Conservation (phyloP, 2,797 vertebrate species). For the Artibeus jamaicensis region DNA sequence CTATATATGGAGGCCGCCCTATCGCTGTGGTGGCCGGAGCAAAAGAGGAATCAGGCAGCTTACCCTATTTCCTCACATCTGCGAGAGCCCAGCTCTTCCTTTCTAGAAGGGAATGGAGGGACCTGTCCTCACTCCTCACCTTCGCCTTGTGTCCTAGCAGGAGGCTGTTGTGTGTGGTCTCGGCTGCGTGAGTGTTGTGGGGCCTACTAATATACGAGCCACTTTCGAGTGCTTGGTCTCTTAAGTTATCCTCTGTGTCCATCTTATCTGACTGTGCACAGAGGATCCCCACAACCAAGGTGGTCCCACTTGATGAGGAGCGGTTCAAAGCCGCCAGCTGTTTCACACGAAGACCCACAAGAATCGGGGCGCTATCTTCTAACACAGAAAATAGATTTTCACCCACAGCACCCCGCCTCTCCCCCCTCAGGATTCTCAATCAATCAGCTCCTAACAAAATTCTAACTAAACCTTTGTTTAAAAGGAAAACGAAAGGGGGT, state of each 20-base stretch:
- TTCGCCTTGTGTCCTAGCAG: neutral
- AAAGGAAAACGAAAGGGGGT: neutral
- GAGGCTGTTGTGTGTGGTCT: too few species aligned
- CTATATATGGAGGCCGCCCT: neutral
- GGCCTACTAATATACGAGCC: neutral
- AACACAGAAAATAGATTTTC: neutral
- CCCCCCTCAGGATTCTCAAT: neutral
- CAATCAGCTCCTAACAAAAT: neutral
- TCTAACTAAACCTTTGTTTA: neutral
- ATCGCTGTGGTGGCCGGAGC: neutral
- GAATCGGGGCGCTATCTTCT: neutral
- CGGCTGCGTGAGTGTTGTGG: neutral
- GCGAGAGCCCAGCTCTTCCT: neutral
- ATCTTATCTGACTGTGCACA: neutral
- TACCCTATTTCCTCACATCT: neutral
- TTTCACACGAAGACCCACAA: neutral
- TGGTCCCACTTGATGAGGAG: neutral
- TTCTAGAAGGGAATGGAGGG: neutral
- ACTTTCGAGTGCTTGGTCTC: neutral
- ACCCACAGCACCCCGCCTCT: neutral
- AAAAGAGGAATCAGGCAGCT: neutral
- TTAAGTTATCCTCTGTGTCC: neutral
- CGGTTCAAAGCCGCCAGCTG: neutral
- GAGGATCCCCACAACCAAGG: neutral
- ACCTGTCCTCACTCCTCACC: neutral